Percentiles rank a stretch among this genome's conserved stretches.
Evolutionary conservation across 92 coral and sea anemone species (phyloP).

Genomic region (Muricea muricata): DNA sequence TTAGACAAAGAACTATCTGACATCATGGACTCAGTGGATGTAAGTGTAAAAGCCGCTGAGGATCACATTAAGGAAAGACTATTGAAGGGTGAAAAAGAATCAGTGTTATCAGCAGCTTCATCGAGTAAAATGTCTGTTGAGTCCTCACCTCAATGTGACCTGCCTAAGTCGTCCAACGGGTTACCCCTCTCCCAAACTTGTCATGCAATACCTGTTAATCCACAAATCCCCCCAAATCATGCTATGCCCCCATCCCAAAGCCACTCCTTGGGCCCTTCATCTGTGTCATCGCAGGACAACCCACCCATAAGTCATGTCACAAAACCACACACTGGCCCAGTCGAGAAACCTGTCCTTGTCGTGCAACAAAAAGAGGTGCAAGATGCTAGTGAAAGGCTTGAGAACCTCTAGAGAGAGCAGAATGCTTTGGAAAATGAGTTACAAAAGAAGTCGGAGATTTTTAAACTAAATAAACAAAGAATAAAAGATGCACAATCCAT

Average conservation of each 20-base stretch:
- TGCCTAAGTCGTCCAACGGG: too few relatives aligned
- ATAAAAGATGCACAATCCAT: neutral
- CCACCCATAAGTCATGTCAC: too few relatives aligned
- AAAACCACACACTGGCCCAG: neutral
- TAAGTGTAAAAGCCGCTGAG: neutral
- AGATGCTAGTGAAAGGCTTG: slow-evolving; percentile 2
- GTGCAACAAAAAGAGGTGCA: neutral
- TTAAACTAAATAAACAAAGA: neutral
- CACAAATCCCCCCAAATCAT: slow-evolving; percentile 1
- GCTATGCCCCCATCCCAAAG: too few relatives aligned
- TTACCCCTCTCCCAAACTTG: too few relatives aligned
- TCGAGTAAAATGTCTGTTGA: neutral
- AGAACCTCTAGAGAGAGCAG: neutral
- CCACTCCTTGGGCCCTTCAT: too few relatives aligned
- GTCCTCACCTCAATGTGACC: too few relatives aligned
- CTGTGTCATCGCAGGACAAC: too few relatives aligned
- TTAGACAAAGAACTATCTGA: slow-evolving; percentile 1
- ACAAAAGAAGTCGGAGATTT: neutral
- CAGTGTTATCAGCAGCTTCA: neutral
- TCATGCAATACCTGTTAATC: neutral
- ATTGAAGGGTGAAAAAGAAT: neutral
- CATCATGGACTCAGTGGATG: neutral
- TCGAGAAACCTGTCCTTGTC: neutral
- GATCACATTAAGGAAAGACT: neutral
- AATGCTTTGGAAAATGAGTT: neutral